Evolutionary conservation across 2,888 invertebrate species (phyloP), one percentile per base, ranked within the genome.

Genomic region (Drosophila fulvimacula): DNA sequence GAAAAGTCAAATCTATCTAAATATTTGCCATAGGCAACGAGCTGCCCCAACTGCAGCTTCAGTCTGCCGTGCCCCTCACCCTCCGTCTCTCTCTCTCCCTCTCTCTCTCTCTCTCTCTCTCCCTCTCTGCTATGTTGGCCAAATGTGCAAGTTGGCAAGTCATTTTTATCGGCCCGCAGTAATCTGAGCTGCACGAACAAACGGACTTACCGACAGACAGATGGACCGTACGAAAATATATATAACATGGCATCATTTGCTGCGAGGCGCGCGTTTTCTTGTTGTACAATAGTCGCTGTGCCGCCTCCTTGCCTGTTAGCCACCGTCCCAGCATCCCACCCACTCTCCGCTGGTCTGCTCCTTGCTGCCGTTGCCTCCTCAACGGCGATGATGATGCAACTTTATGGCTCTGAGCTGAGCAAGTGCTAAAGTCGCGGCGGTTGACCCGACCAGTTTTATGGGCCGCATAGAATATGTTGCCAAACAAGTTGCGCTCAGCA

Each of bases 1-100:
- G 86, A 88, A 85, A 88, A 85, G 88, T 85, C 85, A 85, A 83
- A 83, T 85, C 88, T 85, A 85, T 85, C 88, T 88, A 85, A 85
- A 85, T 88, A 88, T 85, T 85, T 85, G 88, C 78, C 79, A 81
- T 59, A 71, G 83, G 77, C 83, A 76, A 68, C 70, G 58, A 72
- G 59, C 62, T 68, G 70, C 68, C 64, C 74, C 65, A 13, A 17
- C 53, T 41, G 5, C 53, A 58, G 56, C 63, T 44, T 13, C 58
- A 21, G 46, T 36, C 58, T n/a, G n/a, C n/a, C n/a, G n/a, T n/a
- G n/a, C n/a, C n/a, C n/a, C n/a, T n/a, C n/a, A n/a, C n/a, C n/a
- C n/a, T n/a, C n/a, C n/a, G n/a, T n/a, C n/a, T n/a, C n/a, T n/a
- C n/a, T n/a, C n/a, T n/a, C n/a, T n/a, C n/a, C n/a, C n/a, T n/a